Percentiles rank a stretch among this genome's conserved stretches.
phyloP scores from a whole-genome alignment of 92 coral and sea anemone species.

The Nematostella vectensis region DNA sequence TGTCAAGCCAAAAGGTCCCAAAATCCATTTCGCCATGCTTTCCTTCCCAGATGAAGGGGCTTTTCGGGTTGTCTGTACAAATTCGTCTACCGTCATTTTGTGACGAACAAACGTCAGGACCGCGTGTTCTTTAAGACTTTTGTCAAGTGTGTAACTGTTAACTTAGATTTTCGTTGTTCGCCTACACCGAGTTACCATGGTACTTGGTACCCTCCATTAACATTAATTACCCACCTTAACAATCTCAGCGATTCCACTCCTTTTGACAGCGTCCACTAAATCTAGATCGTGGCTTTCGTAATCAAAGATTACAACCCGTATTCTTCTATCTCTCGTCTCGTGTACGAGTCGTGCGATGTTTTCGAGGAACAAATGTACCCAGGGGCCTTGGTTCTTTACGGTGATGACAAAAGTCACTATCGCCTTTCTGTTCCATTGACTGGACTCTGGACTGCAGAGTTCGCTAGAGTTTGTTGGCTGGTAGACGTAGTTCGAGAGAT shows the following conservation, averaged over 20 bases:
- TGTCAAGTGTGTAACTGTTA: too few species aligned
- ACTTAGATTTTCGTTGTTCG: too few species aligned
- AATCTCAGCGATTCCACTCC: conserved; percentile 27
- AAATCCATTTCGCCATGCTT: too few species aligned
- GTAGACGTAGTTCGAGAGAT: conserved; percentile 51
- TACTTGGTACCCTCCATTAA: too few species aligned
- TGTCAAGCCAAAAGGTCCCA: too few species aligned
- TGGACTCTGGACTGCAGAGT: conserved; percentile 20
- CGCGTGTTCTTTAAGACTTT: too few species aligned
- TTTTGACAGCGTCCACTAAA: conserved; percentile 29
- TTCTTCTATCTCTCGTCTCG: conserved; percentile 31
- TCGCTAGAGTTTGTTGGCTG: conserved; percentile 10
- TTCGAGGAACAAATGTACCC: conserved; percentile 50
- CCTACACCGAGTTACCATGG: too few species aligned
- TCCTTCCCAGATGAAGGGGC: too few species aligned
- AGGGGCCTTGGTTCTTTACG: conserved; percentile 43
- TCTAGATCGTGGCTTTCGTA: conserved; percentile 47
- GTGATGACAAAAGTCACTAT: too few species aligned
- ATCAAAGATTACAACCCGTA: conserved; percentile 47
- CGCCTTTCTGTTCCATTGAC: conserved; percentile 41
- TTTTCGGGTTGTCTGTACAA: too few species aligned
- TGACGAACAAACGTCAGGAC: too few species aligned
- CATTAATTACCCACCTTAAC: conserved; percentile 4
- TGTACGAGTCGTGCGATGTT: conserved; percentile 33
- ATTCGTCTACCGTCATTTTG: too few species aligned